A percentile compares a stretch with the other conserved stretches of the same genome.
Conservation (phyloP, 2,113 vertebrate species). For the Oryctolagus cuniculus region DNA sequence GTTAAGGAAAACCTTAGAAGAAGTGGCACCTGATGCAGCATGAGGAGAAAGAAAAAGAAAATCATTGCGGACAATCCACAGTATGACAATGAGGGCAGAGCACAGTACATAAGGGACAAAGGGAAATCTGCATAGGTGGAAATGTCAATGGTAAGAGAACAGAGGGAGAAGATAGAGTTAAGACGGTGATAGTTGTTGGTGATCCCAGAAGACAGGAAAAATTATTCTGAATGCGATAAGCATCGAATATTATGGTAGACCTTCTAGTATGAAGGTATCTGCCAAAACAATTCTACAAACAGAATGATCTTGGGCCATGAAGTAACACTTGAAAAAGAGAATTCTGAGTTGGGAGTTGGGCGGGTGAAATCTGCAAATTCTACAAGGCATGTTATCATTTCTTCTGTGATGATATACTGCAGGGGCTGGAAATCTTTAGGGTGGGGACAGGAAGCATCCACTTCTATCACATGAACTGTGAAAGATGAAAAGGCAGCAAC, state of each 20-base stretch:
- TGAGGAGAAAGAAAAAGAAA: background rate
- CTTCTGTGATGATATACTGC: background rate
- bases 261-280: conserved; percentile 7
- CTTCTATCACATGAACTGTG: background rate
- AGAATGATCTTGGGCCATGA: background rate
- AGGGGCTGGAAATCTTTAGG: background rate
- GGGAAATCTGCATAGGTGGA: background rate
- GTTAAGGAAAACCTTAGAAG: conserved; percentile 15
- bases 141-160: background rate
- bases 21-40: background rate
- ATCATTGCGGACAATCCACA: background rate
- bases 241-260: background rate
- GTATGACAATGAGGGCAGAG: background rate
- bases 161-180: background rate
- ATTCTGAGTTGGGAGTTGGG: background rate
- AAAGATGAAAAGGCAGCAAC: background rate
- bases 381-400: background rate
- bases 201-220: background rate
- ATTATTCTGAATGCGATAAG: background rate
- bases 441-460: background rate
- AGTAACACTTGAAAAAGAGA: background rate
- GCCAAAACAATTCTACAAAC: background rate
- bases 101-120: background rate
- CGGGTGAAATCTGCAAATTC: background rate
- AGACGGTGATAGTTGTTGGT: background rate